These are phyloP conservation scores for Oscheius sp. DNA, from an alignment of 2,888 invertebrate genomes.

Conservation along the genomic window DNA sequence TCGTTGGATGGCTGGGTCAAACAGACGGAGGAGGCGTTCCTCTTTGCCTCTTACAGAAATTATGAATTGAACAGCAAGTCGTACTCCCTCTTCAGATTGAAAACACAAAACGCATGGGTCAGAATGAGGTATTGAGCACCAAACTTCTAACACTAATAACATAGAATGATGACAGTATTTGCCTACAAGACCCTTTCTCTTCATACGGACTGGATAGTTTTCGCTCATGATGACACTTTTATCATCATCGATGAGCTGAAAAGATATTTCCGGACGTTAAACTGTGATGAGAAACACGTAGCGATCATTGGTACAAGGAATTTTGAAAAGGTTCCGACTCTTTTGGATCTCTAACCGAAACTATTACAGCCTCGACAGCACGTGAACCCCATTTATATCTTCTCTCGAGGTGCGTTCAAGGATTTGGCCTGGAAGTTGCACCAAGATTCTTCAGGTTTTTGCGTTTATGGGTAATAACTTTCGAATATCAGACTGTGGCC, in stretches of 20 bases:
- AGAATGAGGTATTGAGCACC: constrained; percentile 2
- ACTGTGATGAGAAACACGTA: constrained; percentile 3
- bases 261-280: not conserved
- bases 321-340: constrained; percentile 20
- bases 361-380: not conserved
- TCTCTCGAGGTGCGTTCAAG: constrained; percentile 24
- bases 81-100: constrained; percentile 6
- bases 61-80: not conserved
- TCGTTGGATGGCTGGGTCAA: constrained; percentile 5
- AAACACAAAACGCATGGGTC: constrained; percentile 1
- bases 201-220: constrained; percentile 26
- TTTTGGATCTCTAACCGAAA: not conserved
- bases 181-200: not conserved
- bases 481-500: not conserved
- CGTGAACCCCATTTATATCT: not conserved
- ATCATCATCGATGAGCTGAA: constrained; percentile 28
- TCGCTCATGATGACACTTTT: constrained; percentile 22
- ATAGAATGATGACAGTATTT: constrained; percentile 21
- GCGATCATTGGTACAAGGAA: constrained; percentile 16
- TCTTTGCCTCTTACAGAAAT: constrained; percentile 6
- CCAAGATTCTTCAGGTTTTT: not conserved
- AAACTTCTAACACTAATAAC: too few relatives aligned
- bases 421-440: not conserved
- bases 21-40: constrained; percentile 7
- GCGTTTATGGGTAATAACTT: not conserved